These are phyloP conservation scores for Tribolium freemani DNA, from an alignment of 2,888 invertebrate species.

Conservation along the genomic window DNA sequence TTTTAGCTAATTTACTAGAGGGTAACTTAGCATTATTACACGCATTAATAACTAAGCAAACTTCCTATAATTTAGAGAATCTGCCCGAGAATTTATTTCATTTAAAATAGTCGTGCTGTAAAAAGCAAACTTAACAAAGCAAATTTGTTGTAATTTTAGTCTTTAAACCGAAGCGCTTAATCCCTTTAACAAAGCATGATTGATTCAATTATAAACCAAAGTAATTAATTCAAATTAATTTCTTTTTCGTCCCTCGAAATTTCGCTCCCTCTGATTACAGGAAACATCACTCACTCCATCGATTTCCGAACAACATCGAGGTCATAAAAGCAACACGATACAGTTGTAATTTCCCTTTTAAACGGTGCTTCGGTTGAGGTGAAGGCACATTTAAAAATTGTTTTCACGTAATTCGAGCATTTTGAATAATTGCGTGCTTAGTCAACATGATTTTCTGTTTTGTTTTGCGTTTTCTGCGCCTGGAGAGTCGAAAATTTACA, in stretches of 20 bases:
- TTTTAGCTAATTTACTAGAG: constrained; percentile 16
- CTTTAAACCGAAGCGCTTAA: no score
- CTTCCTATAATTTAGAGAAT: constrained; percentile 9
- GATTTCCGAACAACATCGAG: constrained; percentile 20
- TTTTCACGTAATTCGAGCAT: background rate
- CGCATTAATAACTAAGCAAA: constrained; percentile 10
- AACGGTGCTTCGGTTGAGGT: background rate
- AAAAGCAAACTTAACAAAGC: no score
- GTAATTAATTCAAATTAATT: constrained; percentile 9
- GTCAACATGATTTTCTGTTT: no score
- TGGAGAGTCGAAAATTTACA: background rate
- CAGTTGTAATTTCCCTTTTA: constrained; percentile 21
- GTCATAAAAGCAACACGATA: constrained; percentile 17
- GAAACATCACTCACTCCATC: constrained; percentile 1
- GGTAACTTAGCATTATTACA: background rate
- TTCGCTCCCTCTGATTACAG: constrained; percentile 19
- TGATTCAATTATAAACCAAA: background rate
- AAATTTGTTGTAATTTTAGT: no score
- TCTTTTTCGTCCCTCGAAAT: background rate
- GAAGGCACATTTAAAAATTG: background rate
- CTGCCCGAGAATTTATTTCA: no score
- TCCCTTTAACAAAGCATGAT: background rate
- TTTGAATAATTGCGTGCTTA: background rate
- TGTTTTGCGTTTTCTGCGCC: no score
- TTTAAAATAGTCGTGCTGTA: no score